Evolutionary conservation across 2,888 invertebrate genomes (phyloP).

Genomic region (Cerceris rybyensis): DNA sequence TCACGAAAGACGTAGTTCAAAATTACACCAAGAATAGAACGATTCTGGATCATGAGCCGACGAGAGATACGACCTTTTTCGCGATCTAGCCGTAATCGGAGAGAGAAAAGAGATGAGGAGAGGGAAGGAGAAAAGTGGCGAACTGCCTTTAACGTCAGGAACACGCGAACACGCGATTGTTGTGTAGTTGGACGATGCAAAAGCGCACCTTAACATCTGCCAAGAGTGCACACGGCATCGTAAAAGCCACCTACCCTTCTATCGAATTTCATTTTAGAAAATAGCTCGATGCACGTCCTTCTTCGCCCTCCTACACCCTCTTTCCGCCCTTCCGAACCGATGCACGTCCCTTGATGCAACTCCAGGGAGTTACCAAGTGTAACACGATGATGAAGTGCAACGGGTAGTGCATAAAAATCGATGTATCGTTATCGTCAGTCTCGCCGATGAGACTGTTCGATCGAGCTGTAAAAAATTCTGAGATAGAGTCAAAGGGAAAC

Average conservation of each 20-base stretch:
- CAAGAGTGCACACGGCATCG: conserved; percentile 6
- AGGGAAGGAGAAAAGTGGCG: not conserved
- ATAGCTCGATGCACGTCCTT: not conserved
- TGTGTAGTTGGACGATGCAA: conserved; percentile 34
- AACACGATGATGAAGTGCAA: no score
- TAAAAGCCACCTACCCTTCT: not conserved
- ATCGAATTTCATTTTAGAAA: conserved; percentile 3
- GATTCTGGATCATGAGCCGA: conserved; percentile 14
- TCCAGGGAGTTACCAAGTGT: no score
- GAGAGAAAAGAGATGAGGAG: not conserved
- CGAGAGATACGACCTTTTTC: conserved; percentile 35
- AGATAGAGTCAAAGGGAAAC: no score
- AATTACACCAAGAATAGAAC: conserved; percentile 23
- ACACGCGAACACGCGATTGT: conserved; percentile 59
- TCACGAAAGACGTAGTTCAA: conserved; percentile 24
- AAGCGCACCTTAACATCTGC: conserved; percentile 10
- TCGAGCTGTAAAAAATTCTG: no score
- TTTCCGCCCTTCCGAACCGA: no score
- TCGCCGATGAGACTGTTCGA: no score
- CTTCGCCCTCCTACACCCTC: no score
- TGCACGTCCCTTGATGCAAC: not conserved
- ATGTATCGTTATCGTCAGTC: no score
- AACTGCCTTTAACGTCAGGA: conserved; percentile 34
- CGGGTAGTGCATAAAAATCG: no score
- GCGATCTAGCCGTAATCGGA: conserved; percentile 11